Percentiles rank a stretch among this genome's conserved stretches.
Evolutionary conservation across 2,888 invertebrate genomes (phyloP).

Genomic region (Drosophila prolongata): DNA sequence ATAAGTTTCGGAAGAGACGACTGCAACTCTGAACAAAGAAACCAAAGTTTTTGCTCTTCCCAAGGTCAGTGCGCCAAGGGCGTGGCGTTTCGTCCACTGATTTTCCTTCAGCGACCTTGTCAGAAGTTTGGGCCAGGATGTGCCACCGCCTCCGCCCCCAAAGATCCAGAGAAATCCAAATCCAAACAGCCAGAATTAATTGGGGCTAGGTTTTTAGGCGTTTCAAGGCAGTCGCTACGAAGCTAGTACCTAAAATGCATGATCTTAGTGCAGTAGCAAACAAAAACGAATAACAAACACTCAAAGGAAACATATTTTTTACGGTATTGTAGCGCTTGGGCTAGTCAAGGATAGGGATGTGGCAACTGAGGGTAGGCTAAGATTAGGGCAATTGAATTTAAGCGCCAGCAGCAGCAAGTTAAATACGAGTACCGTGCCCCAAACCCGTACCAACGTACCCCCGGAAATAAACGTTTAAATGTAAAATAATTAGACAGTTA

Average conservation of each 20-base stretch:
- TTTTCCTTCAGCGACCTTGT: constrained; percentile 34
- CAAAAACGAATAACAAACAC: constrained; percentile 24
- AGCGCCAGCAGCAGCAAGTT: constrained; percentile 50
- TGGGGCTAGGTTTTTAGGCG: constrained; percentile 36
- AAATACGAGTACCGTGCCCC: constrained; percentile 50
- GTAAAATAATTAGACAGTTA: constrained; percentile 81
- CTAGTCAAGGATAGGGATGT: constrained; percentile 39
- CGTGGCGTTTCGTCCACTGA: constrained; percentile 20
- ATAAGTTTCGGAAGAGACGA: constrained; percentile 29
- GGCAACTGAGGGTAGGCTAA: constrained; percentile 53
- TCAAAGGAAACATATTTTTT: constrained; percentile 62
- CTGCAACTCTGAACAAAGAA: constrained; percentile 20
- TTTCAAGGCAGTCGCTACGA: constrained; percentile 50
- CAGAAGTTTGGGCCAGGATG: constrained; percentile 36
- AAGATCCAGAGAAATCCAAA: constrained; percentile 20
- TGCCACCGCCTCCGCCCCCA: constrained; percentile 15
- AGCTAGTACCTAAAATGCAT: constrained; percentile 66
- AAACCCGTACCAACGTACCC: constrained; percentile 21
- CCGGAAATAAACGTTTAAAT: constrained; percentile 75
- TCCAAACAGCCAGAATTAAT: constrained; percentile 37
- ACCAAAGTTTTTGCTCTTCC: constrained; percentile 40
- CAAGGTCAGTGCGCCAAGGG: constrained; percentile 52
- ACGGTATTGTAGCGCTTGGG: constrained; percentile 73
- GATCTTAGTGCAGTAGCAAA: constrained; percentile 42
- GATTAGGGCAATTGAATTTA: constrained; percentile 64